Percentiles rank a stretch among this genome's conserved stretches.
Evolutionary conservation across 2,797 vertebrate species (phyloP).

Genomic region (Sus cebifrons): DNA sequence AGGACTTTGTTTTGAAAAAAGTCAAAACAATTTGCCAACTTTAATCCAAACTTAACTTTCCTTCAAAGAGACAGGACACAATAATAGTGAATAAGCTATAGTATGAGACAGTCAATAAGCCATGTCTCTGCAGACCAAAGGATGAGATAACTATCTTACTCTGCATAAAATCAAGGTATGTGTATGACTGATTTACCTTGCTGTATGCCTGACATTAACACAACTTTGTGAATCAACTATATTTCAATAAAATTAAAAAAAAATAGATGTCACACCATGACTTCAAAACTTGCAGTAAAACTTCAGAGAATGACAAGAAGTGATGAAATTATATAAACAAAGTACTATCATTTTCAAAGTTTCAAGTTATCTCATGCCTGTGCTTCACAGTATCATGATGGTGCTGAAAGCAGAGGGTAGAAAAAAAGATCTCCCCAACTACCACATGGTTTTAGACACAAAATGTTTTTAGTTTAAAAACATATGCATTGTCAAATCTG

Average conservation of each 20-base stretch:
- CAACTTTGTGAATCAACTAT: too few relatives aligned
- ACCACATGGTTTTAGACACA: constrained; percentile 64
- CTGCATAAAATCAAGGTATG: constrained; percentile 34
- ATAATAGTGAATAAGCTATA: constrained; percentile 72
- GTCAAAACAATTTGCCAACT: constrained; percentile 41
- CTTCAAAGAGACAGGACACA: constrained; percentile 47
- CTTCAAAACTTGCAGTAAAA: constrained; percentile 73
- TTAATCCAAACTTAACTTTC: constrained; percentile 76
- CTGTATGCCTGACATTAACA: too few relatives aligned
- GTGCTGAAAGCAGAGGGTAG: constrained; percentile 76
- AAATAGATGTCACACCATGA: constrained; percentile 79
- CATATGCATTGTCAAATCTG: constrained; percentile 78
- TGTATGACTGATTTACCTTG: too few relatives aligned
- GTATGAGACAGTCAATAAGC: constrained; percentile 85
- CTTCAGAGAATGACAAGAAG: constrained; percentile 73
- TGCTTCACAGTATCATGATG: constrained; percentile 55
- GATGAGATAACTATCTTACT: constrained; percentile 51
- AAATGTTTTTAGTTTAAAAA: constrained; percentile 78
- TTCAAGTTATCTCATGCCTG: constrained; percentile 81
- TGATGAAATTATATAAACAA: constrained; percentile 82
- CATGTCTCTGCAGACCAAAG: constrained; percentile 79
- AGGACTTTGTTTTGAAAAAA: constrained; percentile 36
- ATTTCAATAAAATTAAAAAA: too few relatives aligned
- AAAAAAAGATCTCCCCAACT: constrained; percentile 62
- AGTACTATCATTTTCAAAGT: constrained; percentile 75